These are phyloP conservation scores for Capromys pilorides DNA, from an alignment of 2,797 vertebrate species.

Conservation along the genomic window DNA sequence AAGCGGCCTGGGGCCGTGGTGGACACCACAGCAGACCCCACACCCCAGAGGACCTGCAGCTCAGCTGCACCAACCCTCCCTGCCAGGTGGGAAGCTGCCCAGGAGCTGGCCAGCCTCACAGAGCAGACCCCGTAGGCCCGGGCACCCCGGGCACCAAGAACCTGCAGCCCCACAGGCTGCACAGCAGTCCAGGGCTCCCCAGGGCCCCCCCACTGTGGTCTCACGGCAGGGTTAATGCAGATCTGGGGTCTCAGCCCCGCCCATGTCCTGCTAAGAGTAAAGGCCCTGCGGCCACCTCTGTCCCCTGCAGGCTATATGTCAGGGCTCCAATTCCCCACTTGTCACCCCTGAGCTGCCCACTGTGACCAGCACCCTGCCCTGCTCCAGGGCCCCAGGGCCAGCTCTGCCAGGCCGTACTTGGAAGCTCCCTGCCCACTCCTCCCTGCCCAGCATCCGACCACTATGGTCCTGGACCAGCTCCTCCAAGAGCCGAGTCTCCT, in stretches of 20 bases:
- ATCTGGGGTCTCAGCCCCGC: not conserved
- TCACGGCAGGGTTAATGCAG: not conserved
- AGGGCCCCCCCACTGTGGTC: not conserved
- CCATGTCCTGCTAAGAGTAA: fast-evolving
- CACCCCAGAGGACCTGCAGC: not conserved
- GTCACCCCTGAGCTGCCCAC: not conserved
- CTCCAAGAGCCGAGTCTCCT: not conserved
- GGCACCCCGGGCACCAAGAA: not conserved
- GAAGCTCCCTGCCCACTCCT: not conserved
- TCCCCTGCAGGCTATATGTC: not conserved
- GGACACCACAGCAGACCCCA: not conserved
- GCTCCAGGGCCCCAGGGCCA: not conserved
- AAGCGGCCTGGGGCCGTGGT: fast-evolving
- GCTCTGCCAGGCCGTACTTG: not conserved
- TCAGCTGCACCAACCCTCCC: not conserved
- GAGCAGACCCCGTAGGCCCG: not conserved
- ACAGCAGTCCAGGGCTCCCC: not conserved
- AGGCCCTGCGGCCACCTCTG: not conserved
- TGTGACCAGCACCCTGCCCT: not conserved
- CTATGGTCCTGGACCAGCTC: no score
- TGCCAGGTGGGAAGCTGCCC: not conserved
- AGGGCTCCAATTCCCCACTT: not conserved
- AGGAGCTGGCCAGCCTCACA: not conserved
- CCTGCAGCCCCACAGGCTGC: fast-evolving
- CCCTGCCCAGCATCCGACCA: fast-evolving